Evolutionary conservation across 2,888 invertebrate genomes (phyloP).

Genomic region (Halictus quadricinctus): DNA sequence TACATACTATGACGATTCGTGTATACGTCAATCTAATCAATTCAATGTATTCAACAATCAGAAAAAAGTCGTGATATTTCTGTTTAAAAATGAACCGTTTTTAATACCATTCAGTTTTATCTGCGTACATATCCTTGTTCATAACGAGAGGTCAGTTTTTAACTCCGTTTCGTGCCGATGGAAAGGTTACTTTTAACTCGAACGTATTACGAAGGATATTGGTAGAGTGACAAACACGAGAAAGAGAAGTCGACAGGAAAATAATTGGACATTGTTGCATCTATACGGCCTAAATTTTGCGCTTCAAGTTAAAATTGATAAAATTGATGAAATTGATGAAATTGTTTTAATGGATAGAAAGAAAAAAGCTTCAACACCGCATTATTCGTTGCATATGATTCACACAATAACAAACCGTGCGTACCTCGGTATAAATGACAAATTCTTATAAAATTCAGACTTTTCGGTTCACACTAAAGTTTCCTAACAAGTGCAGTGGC

Average conservation of each 20-base stretch:
- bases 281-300: neutral
- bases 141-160: conserved; percentile 5
- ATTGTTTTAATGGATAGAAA: neutral
- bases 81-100: neutral
- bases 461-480: conserved; percentile 45
- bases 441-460: conserved; percentile 46
- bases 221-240: neutral
- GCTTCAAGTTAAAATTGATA: neutral
- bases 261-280: conserved; percentile 14
- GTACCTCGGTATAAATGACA: conserved; percentile 51
- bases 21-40: neutral
- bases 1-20: neutral
- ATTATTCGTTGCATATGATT: neutral
- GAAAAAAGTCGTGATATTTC: neutral
- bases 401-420: conserved; percentile 17
- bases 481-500: conserved; percentile 42
- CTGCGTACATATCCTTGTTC: neutral
- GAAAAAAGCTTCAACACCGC: neutral
- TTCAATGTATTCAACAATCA: neutral
- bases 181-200: conserved; percentile 11
- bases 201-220: neutral
- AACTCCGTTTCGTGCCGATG: neutral
- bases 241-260: conserved; percentile 16
- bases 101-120: conserved; percentile 2
- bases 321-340: neutral